phyloP scores from a whole-genome alignment of 2,888 invertebrate species.

The Periphyllus acericola region DNA sequence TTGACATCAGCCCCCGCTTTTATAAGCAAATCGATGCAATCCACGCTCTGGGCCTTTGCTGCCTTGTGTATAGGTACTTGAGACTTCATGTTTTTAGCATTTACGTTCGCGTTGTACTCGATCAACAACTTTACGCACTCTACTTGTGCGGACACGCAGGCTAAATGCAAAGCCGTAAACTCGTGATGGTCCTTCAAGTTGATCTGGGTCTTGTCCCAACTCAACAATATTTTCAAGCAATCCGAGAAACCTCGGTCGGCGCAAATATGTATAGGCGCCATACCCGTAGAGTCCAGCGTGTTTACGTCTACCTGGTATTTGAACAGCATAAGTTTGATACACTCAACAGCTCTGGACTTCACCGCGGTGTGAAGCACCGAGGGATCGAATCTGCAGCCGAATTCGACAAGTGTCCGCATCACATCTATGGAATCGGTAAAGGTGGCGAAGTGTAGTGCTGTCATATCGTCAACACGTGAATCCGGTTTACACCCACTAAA shows the following conservation, averaged over 20 bases:
- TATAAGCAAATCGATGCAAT: constrained; percentile 82
- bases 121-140: constrained; percentile 82
- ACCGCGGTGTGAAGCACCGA: constrained; percentile 86
- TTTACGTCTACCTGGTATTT: constrained; percentile 79
- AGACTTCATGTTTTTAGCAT: constrained; percentile 79
- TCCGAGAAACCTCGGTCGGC: constrained; percentile 76
- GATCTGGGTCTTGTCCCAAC: constrained; percentile 75
- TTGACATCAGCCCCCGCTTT: constrained; percentile 83
- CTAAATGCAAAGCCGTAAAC: constrained; percentile 83
- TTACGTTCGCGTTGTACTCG: constrained; percentile 79
- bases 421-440: constrained; percentile 86
- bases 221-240: constrained; percentile 77
- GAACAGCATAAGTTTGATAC: constrained; percentile 78
- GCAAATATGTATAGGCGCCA: constrained; percentile 83
- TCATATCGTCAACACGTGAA: constrained; percentile 74
- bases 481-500: constrained; percentile 75
- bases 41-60: constrained; percentile 80
- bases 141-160: constrained; percentile 86
- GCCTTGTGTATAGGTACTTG: constrained; percentile 89
- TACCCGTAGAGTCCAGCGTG: constrained; percentile 75
- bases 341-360: constrained; percentile 81
- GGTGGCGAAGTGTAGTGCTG: constrained; percentile 90
- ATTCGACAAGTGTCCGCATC: constrained; percentile 77
- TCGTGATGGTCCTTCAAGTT: constrained; percentile 80
- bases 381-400: constrained; percentile 77